These are phyloP conservation scores for Creontiades dilutus DNA, from an alignment of 2,888 invertebrate species.

Conservation along the genomic window DNA sequence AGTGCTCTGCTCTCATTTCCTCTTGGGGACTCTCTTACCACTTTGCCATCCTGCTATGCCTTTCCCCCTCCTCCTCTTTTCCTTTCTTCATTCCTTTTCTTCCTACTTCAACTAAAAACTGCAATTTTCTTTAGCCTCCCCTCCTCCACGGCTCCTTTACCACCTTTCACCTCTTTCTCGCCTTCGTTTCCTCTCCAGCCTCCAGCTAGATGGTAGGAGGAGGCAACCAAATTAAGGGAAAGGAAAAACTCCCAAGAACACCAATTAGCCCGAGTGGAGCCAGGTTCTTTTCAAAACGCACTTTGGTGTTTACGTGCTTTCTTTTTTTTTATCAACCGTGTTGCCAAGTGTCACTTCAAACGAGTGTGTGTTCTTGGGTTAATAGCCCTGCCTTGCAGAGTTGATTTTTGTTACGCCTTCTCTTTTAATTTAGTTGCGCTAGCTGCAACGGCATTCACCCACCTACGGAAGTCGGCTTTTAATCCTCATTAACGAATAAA, in stretches of 20 bases:
- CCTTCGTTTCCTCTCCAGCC: not conserved
- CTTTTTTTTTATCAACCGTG: constrained; percentile 14
- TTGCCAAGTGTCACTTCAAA: constrained; percentile 30
- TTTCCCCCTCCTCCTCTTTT: constrained; percentile 31
- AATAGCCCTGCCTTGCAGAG: not conserved
- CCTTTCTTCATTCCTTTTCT: constrained; percentile 18
- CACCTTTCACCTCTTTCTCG: not conserved
- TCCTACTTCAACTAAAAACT: constrained; percentile 46
- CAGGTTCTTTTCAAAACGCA: not conserved
- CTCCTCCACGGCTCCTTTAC: not conserved
- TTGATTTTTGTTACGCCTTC: not conserved
- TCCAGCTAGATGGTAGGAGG: not conserved
- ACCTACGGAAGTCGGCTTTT: not conserved
- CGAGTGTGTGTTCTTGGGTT: constrained; percentile 15
- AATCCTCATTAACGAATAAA: too few species aligned
- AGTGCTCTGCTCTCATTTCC: constrained; percentile 42
- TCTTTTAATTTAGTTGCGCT: not conserved
- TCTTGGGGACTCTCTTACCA: constrained; percentile 26
- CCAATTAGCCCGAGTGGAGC: constrained; percentile 44
- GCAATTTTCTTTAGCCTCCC: constrained; percentile 50
- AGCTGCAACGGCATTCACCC: not conserved
- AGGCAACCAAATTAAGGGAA: constrained; percentile 45
- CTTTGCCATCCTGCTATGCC: constrained; percentile 38
- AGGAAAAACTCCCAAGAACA: not conserved
- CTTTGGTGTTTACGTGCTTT: not conserved